Conservation (phyloP, 2,113 vertebrate species). For the Cryptotis parvus region DNA sequence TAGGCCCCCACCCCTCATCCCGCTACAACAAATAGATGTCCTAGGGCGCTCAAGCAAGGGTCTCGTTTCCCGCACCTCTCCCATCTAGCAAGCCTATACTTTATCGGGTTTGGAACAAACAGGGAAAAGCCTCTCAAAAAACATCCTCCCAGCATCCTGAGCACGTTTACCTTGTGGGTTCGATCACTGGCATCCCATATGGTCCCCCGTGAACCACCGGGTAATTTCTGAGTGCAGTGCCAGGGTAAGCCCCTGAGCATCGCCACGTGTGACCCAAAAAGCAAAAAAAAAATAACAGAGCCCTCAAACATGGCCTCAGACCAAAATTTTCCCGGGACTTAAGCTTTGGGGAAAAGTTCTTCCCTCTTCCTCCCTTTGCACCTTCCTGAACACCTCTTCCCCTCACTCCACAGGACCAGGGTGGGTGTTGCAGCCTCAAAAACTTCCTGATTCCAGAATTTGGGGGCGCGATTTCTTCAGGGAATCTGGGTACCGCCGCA, state of each 20-base stretch:
- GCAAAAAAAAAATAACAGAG: not conserved
- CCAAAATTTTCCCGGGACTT: not conserved
- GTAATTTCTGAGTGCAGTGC: too few relatives aligned
- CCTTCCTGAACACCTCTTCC: not conserved
- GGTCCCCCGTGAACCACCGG: too few relatives aligned
- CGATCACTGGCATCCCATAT: too few relatives aligned
- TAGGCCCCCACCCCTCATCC: constrained; percentile 36
- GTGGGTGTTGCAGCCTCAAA: not conserved
- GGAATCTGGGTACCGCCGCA: not conserved
- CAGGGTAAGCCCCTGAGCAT: too few relatives aligned
- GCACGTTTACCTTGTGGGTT: too few relatives aligned
- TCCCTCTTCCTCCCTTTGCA: not conserved
- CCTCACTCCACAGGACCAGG: not conserved
- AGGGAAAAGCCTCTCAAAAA: too few relatives aligned
- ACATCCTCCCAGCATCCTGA: too few relatives aligned
- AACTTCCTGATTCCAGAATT: not conserved
- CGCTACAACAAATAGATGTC: constrained; percentile 3
- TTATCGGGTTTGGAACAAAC: not conserved
- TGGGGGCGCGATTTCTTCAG: fast-evolving
- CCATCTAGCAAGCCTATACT: not conserved
- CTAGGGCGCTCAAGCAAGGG: not conserved
- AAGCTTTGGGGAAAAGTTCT: not conserved
- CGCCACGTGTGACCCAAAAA: too few relatives aligned
- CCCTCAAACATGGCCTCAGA: too few relatives aligned
- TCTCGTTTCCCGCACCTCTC: not conserved